Percentiles rank a stretch among this genome's conserved stretches.
phyloP scores from a whole-genome alignment of 2,888 invertebrate species.

The Himalopsyche tibetana region DNA sequence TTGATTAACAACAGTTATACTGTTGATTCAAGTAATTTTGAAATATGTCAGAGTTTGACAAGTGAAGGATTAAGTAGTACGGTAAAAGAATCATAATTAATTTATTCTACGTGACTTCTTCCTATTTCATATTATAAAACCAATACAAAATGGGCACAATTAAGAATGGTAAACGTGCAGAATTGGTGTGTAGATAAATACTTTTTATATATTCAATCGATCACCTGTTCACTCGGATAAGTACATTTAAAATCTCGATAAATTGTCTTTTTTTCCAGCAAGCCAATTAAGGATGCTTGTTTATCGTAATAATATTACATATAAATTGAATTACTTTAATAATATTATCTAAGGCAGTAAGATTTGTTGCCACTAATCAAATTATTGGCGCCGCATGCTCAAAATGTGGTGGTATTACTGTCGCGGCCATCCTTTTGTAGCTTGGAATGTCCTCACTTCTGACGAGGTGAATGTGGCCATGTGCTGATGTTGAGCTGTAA shows the following conservation, averaged over 20 bases:
- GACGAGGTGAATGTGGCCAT: constrained; percentile 75
- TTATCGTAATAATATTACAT: neutral
- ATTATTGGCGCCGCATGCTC: neutral
- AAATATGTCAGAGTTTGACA: neutral
- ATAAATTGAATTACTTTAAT: constrained; percentile 35
- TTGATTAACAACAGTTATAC: constrained; percentile 4
- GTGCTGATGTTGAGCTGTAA: constrained; percentile 73
- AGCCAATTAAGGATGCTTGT: neutral
- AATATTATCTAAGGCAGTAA: constrained; percentile 43
- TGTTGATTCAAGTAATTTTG: neutral
- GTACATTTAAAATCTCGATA: constrained; percentile 1
- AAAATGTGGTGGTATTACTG: constrained; percentile 15
- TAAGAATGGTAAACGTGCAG: neutral
- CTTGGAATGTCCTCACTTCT: constrained; percentile 76
- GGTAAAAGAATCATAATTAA: neutral
- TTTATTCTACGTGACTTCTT: neutral
- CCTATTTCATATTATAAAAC: neutral
- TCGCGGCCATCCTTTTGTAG: constrained; percentile 72
- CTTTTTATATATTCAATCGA: neutral
- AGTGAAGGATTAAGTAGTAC: constrained; percentile 7
- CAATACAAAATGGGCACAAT: neutral
- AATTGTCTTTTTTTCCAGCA: constrained; percentile 13
- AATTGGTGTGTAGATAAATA: neutral
- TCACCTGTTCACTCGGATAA: constrained; percentile 1
- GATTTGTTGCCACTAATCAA: constrained; percentile 11